phyloP scores from a whole-genome alignment of 2,888 invertebrate species.

The Hesperia comma region DNA sequence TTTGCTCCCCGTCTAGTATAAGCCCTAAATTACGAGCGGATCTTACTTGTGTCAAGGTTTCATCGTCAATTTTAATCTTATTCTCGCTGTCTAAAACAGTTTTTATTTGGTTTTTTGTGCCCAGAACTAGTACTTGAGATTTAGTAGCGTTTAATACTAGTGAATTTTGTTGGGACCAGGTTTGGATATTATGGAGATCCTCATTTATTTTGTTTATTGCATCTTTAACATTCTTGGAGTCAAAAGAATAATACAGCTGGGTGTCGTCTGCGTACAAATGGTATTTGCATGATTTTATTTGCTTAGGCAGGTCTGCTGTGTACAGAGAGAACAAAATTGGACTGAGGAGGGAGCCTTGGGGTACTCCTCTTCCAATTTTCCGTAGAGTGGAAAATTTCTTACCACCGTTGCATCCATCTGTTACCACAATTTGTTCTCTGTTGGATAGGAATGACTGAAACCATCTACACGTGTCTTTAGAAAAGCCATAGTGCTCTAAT shows the following conservation, averaged over 20 bases:
- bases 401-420: neutral
- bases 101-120: neutral
- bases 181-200: neutral
- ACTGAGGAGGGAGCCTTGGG: neutral
- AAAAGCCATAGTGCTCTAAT: neutral
- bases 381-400: conserved; percentile 1
- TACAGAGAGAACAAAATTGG: neutral
- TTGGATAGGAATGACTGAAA: neutral
- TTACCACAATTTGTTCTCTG: conserved; percentile 2
- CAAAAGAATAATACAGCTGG: conserved; percentile 2
- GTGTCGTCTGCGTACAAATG: neutral
- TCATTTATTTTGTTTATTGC: neutral
- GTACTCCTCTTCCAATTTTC: neutral
- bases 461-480: neutral
- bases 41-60: neutral
- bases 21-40: conserved; percentile 1
- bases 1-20: conserved; percentile 14
- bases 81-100: neutral
- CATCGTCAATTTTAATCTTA: neutral
- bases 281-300: conserved; percentile 7
- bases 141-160: neutral
- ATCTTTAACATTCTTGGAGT: neutral
- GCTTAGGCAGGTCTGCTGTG: conserved; percentile 4
- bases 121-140: neutral
- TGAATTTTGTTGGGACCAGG: neutral